Evolutionary conservation across 1,140 invertebrate species (phyloP).

Genomic region (Drosophila bocqueti): DNA sequence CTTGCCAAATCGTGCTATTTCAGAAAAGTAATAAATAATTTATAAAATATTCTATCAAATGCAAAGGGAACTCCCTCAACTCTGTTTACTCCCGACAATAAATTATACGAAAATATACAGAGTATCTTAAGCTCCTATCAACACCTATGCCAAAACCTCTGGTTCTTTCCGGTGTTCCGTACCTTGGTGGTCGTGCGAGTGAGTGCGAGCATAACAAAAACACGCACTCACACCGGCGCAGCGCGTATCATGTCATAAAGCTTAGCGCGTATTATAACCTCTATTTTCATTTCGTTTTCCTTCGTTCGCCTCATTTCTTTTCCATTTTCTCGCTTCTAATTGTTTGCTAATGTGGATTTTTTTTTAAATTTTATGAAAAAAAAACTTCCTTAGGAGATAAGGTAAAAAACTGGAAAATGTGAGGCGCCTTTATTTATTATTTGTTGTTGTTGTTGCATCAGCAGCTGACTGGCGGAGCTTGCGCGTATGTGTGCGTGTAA

Average conservation of each 20-base stretch:
- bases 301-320: constrained; percentile 50
- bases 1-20: not conserved
- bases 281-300: constrained; percentile 69
- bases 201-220: constrained; percentile 60
- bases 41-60: not conserved
- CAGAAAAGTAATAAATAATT: not conserved
- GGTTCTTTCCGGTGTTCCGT: constrained; percentile 18
- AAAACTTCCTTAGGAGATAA: constrained; percentile 9
- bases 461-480: constrained; percentile 66
- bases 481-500: constrained; percentile 16
- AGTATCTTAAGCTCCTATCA: constrained; percentile 3
- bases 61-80: not conserved
- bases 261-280: constrained; percentile 81
- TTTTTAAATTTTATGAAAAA: constrained; percentile 60
- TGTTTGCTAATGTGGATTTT: constrained; percentile 67
- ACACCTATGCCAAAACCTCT: constrained; percentile 1
- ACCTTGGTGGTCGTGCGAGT: constrained; percentile 37
- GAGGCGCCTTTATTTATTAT: constrained; percentile 61
- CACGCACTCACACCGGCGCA: constrained; percentile 48
- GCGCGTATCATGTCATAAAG: constrained; percentile 74
- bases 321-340: constrained; percentile 44
- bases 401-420: constrained; percentile 22
- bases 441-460: constrained; percentile 64
- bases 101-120: not conserved
- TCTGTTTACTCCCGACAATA: not conserved